Conservation (phyloP, 2,113 vertebrate species). For the Oenanthe melanoleuca region DNA sequence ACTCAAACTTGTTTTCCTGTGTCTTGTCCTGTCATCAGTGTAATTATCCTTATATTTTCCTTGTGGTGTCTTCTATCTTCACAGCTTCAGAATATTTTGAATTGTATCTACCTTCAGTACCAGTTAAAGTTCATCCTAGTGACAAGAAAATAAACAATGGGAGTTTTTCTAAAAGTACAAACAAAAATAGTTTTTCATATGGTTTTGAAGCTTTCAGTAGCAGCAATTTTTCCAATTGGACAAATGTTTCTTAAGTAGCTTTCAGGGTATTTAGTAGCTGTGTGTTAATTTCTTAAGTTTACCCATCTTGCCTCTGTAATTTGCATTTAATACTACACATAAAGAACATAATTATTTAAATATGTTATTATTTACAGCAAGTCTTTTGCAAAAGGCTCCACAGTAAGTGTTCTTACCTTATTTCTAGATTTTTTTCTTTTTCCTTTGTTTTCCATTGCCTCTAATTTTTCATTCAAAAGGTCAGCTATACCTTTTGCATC, state of each 20-base stretch:
- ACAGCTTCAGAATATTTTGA: conserved; percentile 41
- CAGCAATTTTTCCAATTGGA: not conserved
- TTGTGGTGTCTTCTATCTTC: conserved; percentile 43
- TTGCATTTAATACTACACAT: not conserved
- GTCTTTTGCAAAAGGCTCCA: not conserved
- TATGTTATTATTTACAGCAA: not conserved
- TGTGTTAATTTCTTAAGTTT: not conserved
- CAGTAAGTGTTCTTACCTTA: conserved; percentile 78
- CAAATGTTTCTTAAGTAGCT: not conserved
- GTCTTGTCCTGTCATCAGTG: not conserved
- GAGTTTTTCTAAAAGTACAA: not conserved
- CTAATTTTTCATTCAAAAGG: conserved; percentile 80
- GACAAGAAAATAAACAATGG: conserved; percentile 22
- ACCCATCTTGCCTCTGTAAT: not conserved
- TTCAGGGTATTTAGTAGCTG: not conserved
- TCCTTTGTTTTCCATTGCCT: conserved; percentile 74
- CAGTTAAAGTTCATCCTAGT: conserved; percentile 78
- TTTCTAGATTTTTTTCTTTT: conserved; percentile 72
- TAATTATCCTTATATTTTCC: conserved; percentile 33
- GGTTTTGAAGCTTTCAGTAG: not conserved
- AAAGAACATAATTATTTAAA: not conserved
- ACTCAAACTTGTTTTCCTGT: conserved; percentile 18
- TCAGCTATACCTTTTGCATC: conserved; percentile 86
- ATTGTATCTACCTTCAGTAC: not conserved
- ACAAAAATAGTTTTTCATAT: not conserved